Evolutionary conservation across 1,140 invertebrate species (phyloP), one percentile per base, ranked within the genome.

Genomic region (Monomorium pharaonis): DNA sequence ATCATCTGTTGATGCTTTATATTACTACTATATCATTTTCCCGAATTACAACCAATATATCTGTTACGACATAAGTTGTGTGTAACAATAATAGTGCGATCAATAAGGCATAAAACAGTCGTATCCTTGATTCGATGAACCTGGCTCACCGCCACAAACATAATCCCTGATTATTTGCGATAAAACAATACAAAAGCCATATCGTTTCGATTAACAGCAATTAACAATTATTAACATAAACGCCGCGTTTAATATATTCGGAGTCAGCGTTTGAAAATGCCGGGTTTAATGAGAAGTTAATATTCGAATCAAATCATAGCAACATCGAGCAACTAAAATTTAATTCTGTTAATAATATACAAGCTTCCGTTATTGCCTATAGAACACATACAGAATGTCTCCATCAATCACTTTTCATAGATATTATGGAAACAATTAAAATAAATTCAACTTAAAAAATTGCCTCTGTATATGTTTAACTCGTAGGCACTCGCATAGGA

Each of bases 151-250:
- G 65, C 65, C 10, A 70, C 47, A 74, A 30, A 16, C 63, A 10
- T 74, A 74, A 60, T 65, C 27, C 69, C 37, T n/a, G 74, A 62
- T 69, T 85, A 77, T 85, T 62, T 87, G 74, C 51, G n/a, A 78
- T 88, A 75, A 86, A 88, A 85, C 81, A 80, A 85, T 80, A 67
- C 88, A 58, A 70, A 72, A 70, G 51, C 81, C 51, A 78, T 44
- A 72, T 54, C 85, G 62, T 62, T 63, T 10, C 44, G 60, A 81
- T 85, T 78, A 84, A 70, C 33, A 54, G 75, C 49, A 88, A 89
- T 89, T 89, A 85, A 78, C 60, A 62, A 44, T 84, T 54, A 88
- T 89, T 89, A 89, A 74, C 83, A 51, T 56, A 58, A 70, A 74
- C 27, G 58, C 6, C 6, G 3, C 33, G n/a, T 44, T 74, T 72